A percentile compares a stretch with the other conserved stretches of the same genome.
These are phyloP conservation scores for Dryobota labecula DNA, from an alignment of 2,888 invertebrate species.

Conservation along the genomic window DNA sequence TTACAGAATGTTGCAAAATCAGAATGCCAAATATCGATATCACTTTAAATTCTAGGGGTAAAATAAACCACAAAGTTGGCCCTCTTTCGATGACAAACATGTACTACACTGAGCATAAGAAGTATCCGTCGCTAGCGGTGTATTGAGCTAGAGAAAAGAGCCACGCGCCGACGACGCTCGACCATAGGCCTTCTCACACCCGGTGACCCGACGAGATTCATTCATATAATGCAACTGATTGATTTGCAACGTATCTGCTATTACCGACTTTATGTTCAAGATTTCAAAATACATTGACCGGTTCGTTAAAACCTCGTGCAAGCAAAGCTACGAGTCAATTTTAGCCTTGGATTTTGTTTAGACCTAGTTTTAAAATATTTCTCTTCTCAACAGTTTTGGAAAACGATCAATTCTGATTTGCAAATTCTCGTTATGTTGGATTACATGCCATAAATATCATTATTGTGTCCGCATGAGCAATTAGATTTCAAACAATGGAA, in stretches of 20 bases:
- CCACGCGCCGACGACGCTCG: background rate
- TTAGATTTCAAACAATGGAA: constrained; percentile 15
- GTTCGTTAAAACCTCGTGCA: background rate
- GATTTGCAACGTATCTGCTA: background rate
- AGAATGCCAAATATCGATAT: background rate
- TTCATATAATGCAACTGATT: constrained; percentile 29
- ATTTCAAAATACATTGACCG: background rate
- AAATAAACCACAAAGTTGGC: constrained; percentile 25
- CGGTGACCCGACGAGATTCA: constrained; percentile 29
- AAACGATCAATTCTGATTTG: background rate
- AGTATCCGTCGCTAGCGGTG: constrained; percentile 4
- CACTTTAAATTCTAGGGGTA: constrained; percentile 10
- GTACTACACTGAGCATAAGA: constrained; percentile 23
- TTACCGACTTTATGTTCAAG: background rate
- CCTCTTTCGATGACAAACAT: constrained; percentile 39
- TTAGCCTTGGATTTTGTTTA: background rate
- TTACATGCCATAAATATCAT: background rate
- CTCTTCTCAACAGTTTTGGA: background rate
- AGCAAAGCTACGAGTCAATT: background rate
- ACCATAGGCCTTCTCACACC: constrained; percentile 6
- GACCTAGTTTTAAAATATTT: background rate
- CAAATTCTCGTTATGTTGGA: background rate
- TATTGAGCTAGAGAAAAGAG: constrained; percentile 10
- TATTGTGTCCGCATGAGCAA: background rate
- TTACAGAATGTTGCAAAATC: background rate